phyloP scores from a whole-genome alignment of 2,797 vertebrate genomes.

The Euphonia xanthogaster region DNA sequence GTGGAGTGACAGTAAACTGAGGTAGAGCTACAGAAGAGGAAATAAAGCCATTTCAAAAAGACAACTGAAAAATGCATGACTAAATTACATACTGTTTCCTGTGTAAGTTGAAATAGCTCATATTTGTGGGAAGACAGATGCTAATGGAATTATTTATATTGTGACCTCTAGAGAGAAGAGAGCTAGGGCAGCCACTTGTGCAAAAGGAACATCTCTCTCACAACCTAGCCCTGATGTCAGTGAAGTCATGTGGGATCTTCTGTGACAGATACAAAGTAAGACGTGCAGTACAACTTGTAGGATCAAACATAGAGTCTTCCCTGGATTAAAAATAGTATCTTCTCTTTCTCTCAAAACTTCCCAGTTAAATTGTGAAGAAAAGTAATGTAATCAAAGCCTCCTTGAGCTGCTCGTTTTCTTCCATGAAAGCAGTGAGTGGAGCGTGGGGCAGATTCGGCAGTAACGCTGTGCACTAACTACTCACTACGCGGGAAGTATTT shows the following conservation, averaged over 20 bases:
- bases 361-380: neutral
- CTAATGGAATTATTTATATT: neutral
- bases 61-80: neutral
- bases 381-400: neutral
- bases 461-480: neutral
- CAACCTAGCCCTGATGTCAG: neutral
- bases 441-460: neutral
- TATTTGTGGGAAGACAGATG: neutral
- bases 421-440: neutral
- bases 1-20: slow-evolving; percentile 89
- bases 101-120: neutral
- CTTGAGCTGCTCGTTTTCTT: neutral
- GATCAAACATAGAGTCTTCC: neutral
- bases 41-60: neutral
- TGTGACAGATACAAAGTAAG: neutral
- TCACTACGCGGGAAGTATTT: neutral
- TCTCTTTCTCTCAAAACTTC: neutral
- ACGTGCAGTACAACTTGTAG: neutral
- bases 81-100: neutral
- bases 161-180: neutral
- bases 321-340: neutral
- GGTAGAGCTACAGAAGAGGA: slow-evolving; percentile 81
- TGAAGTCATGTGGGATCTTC: neutral
- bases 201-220: neutral
- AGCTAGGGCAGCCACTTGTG: neutral